Evolutionary conservation across 2,797 vertebrate genomes (phyloP).

Genomic region (Cynodonichthys magdalenae): DNA sequence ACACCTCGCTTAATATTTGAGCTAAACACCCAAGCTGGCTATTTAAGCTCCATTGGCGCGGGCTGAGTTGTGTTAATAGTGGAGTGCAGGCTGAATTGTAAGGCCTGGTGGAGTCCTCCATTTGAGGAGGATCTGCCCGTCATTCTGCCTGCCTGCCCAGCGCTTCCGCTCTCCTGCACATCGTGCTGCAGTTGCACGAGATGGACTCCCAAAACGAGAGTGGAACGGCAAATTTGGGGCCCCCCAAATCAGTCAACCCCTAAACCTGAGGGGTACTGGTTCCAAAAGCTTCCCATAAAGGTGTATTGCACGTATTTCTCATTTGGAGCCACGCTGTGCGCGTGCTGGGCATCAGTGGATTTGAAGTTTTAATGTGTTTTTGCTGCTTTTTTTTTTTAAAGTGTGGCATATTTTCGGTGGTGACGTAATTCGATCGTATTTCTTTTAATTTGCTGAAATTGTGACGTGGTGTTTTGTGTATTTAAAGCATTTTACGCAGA

Average conservation of each 20-base stretch:
- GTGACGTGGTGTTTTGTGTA: background rate
- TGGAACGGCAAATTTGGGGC: too few relatives aligned
- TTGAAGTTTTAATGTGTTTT: conserved; percentile 6
- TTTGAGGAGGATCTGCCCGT: conserved; percentile 80
- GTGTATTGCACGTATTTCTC: background rate
- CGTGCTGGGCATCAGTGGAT: conserved; percentile 2
- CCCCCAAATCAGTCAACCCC: conserved; percentile 4
- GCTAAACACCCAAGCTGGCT: conserved; percentile 20
- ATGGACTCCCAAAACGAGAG: conserved; percentile 62
- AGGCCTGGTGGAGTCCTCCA: conserved; percentile 77
- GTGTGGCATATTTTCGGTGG: conserved; percentile 12
- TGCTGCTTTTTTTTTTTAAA: background rate
- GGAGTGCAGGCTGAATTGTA: conserved; percentile 47
- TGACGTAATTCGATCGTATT: conserved; percentile 21
- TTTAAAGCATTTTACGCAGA: too few relatives aligned
- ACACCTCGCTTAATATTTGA: conserved; percentile 2
- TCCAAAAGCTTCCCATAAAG: background rate
- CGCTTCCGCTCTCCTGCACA: conserved; percentile 75
- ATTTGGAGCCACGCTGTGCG: background rate
- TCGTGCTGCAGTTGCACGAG: conserved; percentile 72
- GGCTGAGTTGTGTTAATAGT: conserved; percentile 28
- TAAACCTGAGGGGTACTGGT: background rate
- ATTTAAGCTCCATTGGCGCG: background rate
- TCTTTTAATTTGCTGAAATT: background rate
- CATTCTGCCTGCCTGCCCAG: conserved; percentile 66